These are phyloP conservation scores for Drosophila subobscura DNA, from an alignment of 1,140 invertebrate genomes.

Conservation along the genomic window DNA sequence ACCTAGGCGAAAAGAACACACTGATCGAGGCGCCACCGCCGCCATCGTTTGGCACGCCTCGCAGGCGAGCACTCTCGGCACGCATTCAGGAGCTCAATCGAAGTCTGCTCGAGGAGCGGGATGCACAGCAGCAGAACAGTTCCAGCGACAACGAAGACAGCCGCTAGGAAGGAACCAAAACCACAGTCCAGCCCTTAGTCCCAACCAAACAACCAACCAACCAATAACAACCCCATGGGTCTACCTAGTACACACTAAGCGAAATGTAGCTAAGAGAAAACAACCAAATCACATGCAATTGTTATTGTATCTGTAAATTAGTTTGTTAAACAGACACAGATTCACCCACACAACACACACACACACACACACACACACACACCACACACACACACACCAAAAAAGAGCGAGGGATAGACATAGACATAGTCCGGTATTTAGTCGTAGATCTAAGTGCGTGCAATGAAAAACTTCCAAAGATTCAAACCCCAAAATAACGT, in stretches of 20 bases:
- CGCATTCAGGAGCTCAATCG: slow-evolving; percentile 81
- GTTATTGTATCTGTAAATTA: slow-evolving; percentile 78
- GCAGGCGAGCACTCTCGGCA: slow-evolving; percentile 76
- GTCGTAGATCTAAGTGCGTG: slow-evolving; percentile 41
- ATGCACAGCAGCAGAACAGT: slow-evolving; percentile 78
- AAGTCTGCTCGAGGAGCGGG: slow-evolving; percentile 79
- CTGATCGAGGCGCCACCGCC: slow-evolving; percentile 77
- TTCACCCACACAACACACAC: slow-evolving; percentile 52
- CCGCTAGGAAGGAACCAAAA: slow-evolving; percentile 44
- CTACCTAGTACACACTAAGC: slow-evolving; percentile 52
- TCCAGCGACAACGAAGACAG: slow-evolving; percentile 82
- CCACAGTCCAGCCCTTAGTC: slow-evolving; percentile 3
- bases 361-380: slow-evolving; percentile 28
- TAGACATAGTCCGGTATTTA: slow-evolving; percentile 43
- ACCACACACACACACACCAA: slow-evolving; percentile 47
- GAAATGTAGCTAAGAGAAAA: slow-evolving; percentile 51
- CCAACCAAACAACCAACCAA: slow-evolving; percentile 48
- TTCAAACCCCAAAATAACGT: slow-evolving; percentile 1
- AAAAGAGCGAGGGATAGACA: slow-evolving; percentile 8
- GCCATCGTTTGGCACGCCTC: slow-evolving; percentile 80
- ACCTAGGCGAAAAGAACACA: slow-evolving; percentile 80
- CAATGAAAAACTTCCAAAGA: background rate
- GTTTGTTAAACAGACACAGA: slow-evolving; percentile 56
- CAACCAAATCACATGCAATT: slow-evolving; percentile 44
- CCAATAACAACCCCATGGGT: slow-evolving; percentile 53